Conservation (phyloP, 2,888 invertebrate species). For the Parascotia fuliginaria region DNA sequence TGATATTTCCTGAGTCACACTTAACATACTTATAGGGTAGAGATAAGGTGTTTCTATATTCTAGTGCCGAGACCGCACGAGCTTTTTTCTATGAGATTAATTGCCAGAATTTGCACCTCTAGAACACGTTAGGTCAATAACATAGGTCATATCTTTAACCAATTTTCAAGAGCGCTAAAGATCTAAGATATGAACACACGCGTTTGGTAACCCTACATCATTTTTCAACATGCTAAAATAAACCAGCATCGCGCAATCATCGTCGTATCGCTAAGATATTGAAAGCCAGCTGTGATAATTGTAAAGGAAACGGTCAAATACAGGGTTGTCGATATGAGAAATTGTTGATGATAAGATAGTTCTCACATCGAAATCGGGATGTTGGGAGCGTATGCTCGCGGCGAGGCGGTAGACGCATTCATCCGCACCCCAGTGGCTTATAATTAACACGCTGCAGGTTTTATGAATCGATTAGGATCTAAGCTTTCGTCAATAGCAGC, state of each 20-base stretch:
- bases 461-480: slow-evolving; percentile 86
- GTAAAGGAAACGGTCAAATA: slow-evolving; percentile 71
- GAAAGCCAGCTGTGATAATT: slow-evolving; percentile 64
- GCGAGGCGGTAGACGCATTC: slow-evolving; percentile 49
- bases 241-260: slow-evolving; percentile 15
- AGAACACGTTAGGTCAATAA: too few relatives aligned
- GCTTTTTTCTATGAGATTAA: too few relatives aligned
- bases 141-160: too few relatives aligned
- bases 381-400: slow-evolving; percentile 67
- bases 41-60: too few relatives aligned
- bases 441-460: slow-evolving; percentile 85
- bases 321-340: slow-evolving; percentile 71
- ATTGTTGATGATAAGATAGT: slow-evolving; percentile 74
- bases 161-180: too few relatives aligned
- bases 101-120: too few relatives aligned
- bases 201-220: too few relatives aligned
- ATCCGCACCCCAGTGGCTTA: slow-evolving; percentile 82
- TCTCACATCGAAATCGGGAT: slow-evolving; percentile 67
- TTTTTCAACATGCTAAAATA: too few relatives aligned
- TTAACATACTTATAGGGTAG: too few relatives aligned
- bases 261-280: slow-evolving; percentile 35
- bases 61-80: too few relatives aligned
- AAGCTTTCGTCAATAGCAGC: slow-evolving; percentile 85
- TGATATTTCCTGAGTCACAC: too few relatives aligned
- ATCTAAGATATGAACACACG: too few relatives aligned